Base-by-base conservation (phyloP, 2,888 invertebrate species). In the Rotaria macrura region DNA sequence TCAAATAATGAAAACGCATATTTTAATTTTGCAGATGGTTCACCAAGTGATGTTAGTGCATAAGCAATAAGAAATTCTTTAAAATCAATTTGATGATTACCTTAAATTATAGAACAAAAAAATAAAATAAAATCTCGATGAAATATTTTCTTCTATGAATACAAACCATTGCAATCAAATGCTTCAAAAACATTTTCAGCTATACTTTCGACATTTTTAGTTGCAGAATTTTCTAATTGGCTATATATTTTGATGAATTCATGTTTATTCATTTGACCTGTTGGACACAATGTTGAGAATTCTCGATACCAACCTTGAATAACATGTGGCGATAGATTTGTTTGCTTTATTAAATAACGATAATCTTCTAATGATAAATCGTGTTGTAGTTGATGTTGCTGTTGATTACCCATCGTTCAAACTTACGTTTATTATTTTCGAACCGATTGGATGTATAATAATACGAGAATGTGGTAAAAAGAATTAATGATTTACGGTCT, bases 231-330 rank as follows among this genome's bases (percentile, higher is more conserved):
- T 34, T 65, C 65, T 34, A 65, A 65, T 65, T 34, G 34, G 20
- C 7, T 65, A 34, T 65, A 65, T 20, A 65, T 34, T 34, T 65
- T 65, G 0, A 65, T 29, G 38, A 65, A 65, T 65, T 65, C 34
- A 65, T 20, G 34, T 65, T 65, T 65, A 20, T 65, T 65, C 20
- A 65, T 34, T 34, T 65, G 65, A 65, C 65, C 65, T 34, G 34
- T 65, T 34, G 65, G 65, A 34, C 65, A 65, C 7, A 65, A 1
- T 7, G 5, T 20, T 29, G 38, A 17, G 20, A 65, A 65, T 65
- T 65, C 65, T 34, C 65, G 65, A 34, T 65, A 65, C 65, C 65
- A 65, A 34, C 65, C 65, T 65, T 65, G 65, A 65, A 65, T 65
- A 65, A 65, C 65, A 34, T 65, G 65, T 7, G 65, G 65, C 20